Conservation (phyloP, 2,888 invertebrate genomes). For the Copidosoma aretas region DNA sequence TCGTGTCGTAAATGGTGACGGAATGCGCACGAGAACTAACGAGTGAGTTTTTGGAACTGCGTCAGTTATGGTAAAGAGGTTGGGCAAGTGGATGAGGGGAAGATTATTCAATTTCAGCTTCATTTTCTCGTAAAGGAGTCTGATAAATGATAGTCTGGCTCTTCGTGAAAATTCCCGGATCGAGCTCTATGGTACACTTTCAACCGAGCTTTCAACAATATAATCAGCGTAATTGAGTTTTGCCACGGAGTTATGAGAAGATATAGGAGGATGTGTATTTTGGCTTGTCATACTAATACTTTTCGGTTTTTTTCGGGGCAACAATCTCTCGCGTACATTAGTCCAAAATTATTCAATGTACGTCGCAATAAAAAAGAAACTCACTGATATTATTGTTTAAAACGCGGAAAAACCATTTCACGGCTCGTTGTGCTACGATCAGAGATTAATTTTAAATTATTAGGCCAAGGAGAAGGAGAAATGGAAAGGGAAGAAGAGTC, state of each 20-base stretch:
- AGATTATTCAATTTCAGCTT: conserved; percentile 30
- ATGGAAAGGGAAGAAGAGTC: too few species aligned
- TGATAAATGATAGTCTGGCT: not conserved
- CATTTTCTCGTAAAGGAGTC: not conserved
- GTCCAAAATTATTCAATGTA: too few species aligned
- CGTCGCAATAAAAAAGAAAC: too few species aligned
- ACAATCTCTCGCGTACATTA: too few species aligned
- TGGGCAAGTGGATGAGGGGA: not conserved
- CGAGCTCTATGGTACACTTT: too few species aligned
- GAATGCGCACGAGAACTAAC: conserved; percentile 3
- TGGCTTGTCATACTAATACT: not conserved
- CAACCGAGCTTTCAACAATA: conserved; percentile 5
- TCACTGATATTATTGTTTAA: too few species aligned
- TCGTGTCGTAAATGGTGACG: conserved; percentile 31
- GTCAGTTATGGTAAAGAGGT: not conserved
- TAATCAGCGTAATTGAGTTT: conserved; percentile 24
- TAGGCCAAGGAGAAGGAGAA: too few species aligned
- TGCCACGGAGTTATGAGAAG: not conserved
- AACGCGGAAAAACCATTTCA: too few species aligned
- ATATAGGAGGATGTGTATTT: not conserved
- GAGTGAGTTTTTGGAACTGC: not conserved
- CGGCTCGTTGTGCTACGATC: too few species aligned
- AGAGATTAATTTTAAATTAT: too few species aligned
- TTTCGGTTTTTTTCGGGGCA: not conserved
- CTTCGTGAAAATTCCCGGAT: not conserved